Conservation (phyloP, 2,113 vertebrate species). For the Sylvia atricapilla region DNA sequence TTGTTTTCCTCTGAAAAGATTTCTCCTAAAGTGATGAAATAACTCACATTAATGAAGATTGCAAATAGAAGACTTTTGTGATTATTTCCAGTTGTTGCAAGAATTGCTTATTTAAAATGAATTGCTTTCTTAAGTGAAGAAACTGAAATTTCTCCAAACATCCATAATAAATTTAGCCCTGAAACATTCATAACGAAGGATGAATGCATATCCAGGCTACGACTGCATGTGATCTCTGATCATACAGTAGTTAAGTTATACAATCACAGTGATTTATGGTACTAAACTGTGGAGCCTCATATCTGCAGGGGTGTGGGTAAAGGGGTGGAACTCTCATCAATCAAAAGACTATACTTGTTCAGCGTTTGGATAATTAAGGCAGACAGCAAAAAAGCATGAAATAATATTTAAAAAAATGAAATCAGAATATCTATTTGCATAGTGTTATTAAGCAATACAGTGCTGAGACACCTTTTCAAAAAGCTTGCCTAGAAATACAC, state of each 20-base stretch:
- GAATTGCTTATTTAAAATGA: constrained; percentile 52
- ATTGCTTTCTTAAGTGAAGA: constrained; percentile 22
- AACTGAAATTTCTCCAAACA: constrained; percentile 21
- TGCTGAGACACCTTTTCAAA: constrained; percentile 33
- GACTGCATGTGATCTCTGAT: constrained; percentile 60
- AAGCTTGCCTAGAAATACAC: constrained; percentile 21
- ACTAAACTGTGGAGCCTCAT: constrained; percentile 54
- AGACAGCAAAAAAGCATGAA: constrained; percentile 54
- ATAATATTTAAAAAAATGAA: constrained; percentile 43
- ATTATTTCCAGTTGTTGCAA: constrained; percentile 61
- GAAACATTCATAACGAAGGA: constrained; percentile 16
- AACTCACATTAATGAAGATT: constrained; percentile 67
- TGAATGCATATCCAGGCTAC: constrained; percentile 31
- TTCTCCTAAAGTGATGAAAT: constrained; percentile 58
- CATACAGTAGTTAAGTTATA: constrained; percentile 62
- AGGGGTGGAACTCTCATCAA: constrained; percentile 69
- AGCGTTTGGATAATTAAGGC: constrained; percentile 60
- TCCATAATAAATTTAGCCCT: constrained; percentile 21
- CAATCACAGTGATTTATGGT: constrained; percentile 66
- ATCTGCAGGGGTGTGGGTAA: constrained; percentile 53
- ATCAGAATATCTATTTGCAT: constrained; percentile 56
- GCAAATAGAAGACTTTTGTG: constrained; percentile 36
- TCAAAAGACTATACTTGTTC: constrained; percentile 52
- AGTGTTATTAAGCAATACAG: constrained; percentile 17
- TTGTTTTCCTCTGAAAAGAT: constrained; percentile 61